These are phyloP conservation scores for Carduelis carduelis DNA, from an alignment of 2,797 vertebrate species.

Conservation along the genomic window DNA sequence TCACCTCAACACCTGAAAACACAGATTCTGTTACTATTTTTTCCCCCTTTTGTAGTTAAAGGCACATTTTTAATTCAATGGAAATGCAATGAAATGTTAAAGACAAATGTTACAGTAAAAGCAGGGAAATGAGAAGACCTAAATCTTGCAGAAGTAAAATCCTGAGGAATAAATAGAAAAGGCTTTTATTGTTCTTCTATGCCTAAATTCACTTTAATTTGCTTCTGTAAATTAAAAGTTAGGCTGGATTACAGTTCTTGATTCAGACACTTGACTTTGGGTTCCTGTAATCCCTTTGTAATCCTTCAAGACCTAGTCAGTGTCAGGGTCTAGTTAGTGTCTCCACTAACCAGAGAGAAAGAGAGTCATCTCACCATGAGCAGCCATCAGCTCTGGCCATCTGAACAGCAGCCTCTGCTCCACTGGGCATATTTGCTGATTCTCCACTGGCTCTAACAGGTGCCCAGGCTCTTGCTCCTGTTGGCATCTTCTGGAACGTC, in stretches of 20 bases:
- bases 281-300: neutral
- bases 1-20: slow-evolving; percentile 5
- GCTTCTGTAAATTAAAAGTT: neutral
- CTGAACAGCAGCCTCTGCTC: neutral
- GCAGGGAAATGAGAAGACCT: neutral
- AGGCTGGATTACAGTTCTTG: neutral
- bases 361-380: neutral
- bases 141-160: neutral
- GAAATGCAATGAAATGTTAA: neutral
- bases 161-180: neutral
- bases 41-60: neutral
- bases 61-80: neutral
- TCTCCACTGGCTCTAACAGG: neutral
- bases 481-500: neutral
- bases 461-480: neutral
- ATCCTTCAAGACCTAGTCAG: neutral
- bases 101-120: neutral
- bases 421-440: neutral
- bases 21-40: neutral
- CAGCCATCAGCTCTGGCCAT: neutral
- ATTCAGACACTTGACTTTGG: neutral
- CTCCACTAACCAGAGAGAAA: neutral
- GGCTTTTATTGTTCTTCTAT: neutral
- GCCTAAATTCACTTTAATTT: neutral
- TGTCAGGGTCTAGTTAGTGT: neutral